Conservation (phyloP, 2,888 invertebrate species). For the Lasioglossum oenotherae region DNA sequence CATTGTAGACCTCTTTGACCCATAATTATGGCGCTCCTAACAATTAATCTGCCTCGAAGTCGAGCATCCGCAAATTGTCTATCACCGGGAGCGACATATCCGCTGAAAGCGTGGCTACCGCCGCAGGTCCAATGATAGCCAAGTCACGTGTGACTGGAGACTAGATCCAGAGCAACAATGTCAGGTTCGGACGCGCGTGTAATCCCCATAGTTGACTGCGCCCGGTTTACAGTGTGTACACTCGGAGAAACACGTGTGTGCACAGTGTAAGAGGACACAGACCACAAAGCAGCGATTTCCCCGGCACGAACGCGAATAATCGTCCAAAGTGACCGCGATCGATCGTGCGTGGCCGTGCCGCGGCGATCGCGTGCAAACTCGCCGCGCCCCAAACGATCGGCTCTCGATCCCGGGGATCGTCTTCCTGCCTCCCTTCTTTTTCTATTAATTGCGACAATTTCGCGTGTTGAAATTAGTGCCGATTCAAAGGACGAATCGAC, state of each 20-base stretch:
- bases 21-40: slow-evolving; percentile 7
- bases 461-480: neutral
- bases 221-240: slow-evolving; percentile 39
- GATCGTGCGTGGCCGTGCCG: slow-evolving; percentile 49
- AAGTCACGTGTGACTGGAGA: slow-evolving; percentile 31
- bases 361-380: slow-evolving; percentile 27
- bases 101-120: slow-evolving; percentile 31
- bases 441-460: slow-evolving; percentile 30
- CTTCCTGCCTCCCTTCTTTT: neutral
- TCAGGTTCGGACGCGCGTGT: slow-evolving; percentile 50
- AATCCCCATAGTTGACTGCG: slow-evolving; percentile 47
- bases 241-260: slow-evolving; percentile 36
- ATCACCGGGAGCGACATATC: slow-evolving; percentile 8
- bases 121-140: slow-evolving; percentile 18
- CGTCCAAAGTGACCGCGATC: slow-evolving; percentile 57
- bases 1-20: neutral
- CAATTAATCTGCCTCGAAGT: neutral
- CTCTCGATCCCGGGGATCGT: neutral
- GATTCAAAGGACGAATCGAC: neutral
- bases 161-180: slow-evolving; percentile 40
- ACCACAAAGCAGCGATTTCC: slow-evolving; percentile 63
- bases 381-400: neutral
- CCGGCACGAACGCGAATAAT: slow-evolving; percentile 54
- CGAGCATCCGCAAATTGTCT: neutral
- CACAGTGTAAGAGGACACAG: slow-evolving; percentile 44